Evolutionary conservation across 2,113 vertebrate genomes (phyloP).

Genomic region (Lichenostomus cassidix): DNA sequence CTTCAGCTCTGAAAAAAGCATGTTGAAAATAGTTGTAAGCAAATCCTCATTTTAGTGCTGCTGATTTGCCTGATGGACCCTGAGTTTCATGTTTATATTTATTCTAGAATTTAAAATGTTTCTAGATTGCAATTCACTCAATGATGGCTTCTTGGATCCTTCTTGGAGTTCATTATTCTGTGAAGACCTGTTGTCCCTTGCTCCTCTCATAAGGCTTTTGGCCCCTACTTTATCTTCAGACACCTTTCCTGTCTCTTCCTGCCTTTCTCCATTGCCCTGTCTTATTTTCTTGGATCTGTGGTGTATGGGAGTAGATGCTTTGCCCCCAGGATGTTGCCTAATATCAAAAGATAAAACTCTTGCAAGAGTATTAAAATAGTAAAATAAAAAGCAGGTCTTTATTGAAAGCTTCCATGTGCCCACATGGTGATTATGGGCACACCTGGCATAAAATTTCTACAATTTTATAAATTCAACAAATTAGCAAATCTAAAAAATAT

Average conservation of each 20-base stretch:
- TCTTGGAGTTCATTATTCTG: not conserved
- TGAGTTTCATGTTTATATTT: not conserved
- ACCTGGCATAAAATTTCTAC: not conserved
- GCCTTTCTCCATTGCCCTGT: not conserved
- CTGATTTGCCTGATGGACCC: not conserved
- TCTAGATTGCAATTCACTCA: not conserved
- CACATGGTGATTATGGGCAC: not conserved
- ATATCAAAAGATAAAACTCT: not conserved
- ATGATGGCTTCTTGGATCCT: not conserved
- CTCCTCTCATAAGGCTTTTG: not conserved
- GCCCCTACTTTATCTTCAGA: not conserved
- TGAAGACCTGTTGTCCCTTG: not conserved
- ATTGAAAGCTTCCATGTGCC: not conserved
- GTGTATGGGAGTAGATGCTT: not conserved
- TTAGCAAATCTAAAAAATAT: rapidly evolving
- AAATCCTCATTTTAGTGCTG: rapidly evolving
- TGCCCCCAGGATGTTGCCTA: not conserved
- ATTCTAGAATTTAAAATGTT: not conserved
- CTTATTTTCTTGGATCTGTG: not conserved
- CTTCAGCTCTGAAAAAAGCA: not conserved
- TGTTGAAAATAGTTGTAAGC: not conserved
- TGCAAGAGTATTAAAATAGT: not conserved
- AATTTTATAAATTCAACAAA: not conserved
- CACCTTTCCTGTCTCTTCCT: not conserved
- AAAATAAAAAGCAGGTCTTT: not conserved